These are phyloP conservation scores for Andrena dorsata DNA, from an alignment of 2,888 invertebrate genomes.

Conservation along the genomic window DNA sequence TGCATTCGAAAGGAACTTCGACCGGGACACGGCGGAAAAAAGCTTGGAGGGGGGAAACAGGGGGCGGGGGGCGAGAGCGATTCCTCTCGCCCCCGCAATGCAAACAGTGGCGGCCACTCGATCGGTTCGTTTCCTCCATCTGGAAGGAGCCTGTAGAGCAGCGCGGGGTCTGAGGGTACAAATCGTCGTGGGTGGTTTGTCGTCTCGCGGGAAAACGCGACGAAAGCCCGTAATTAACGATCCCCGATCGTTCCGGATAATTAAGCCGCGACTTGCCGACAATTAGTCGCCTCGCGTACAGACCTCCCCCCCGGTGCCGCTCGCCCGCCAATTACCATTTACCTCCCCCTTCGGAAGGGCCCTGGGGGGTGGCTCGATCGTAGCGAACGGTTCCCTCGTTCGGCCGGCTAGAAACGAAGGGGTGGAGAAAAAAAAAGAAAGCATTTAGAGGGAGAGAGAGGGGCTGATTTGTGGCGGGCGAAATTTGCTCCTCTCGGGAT, in stretches of 20 bases:
- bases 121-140: constrained; percentile 40
- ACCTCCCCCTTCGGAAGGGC: not conserved
- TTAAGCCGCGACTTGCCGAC: constrained; percentile 53
- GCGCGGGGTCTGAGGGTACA: constrained; percentile 10
- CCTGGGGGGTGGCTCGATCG: not conserved
- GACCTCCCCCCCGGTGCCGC: constrained; percentile 2
- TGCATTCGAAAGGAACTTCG: constrained; percentile 1
- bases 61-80: no score
- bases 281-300: constrained; percentile 36
- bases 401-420: not conserved
- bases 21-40: not conserved
- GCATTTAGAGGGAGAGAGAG: not conserved
- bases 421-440: not conserved
- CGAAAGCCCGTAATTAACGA: constrained; percentile 61
- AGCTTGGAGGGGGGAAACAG: not conserved
- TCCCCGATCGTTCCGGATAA: constrained; percentile 60
- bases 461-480: constrained; percentile 7
- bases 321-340: constrained; percentile 31
- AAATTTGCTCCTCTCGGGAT: constrained; percentile 26
- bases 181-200: constrained; percentile 37
- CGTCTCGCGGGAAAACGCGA: constrained; percentile 34
- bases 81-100: not conserved
- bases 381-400: constrained; percentile 11
- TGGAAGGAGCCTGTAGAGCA: constrained; percentile 16
- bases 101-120: constrained; percentile 32